phyloP scores from a whole-genome alignment of 2,113 vertebrate genomes.

The Felis catus region DNA sequence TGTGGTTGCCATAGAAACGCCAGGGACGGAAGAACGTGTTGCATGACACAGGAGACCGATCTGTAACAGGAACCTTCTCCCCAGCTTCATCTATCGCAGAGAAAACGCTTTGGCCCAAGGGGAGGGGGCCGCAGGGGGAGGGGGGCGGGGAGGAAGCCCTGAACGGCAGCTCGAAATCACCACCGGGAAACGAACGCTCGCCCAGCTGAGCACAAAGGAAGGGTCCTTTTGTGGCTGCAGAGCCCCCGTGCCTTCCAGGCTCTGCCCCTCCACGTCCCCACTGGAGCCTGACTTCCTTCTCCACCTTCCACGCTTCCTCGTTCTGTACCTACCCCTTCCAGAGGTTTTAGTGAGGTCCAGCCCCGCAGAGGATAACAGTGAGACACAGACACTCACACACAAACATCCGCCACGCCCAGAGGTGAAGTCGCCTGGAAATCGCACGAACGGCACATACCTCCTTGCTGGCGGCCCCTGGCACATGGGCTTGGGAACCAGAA shows the following conservation, averaged over 20 bases:
- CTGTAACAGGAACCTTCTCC: constrained; percentile 35
- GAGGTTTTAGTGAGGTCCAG: neutral
- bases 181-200: neutral
- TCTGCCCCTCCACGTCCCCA: constrained; percentile 21
- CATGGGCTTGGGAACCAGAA: constrained; percentile 32
- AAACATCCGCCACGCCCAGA: neutral
- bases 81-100: neutral
- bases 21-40: constrained; percentile 62
- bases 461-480: constrained; percentile 67
- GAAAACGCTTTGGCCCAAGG: neutral
- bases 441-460: constrained; percentile 78
- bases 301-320: constrained; percentile 45
- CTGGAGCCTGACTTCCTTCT: constrained; percentile 64
- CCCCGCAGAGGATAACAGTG: neutral
- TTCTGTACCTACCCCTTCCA: neutral
- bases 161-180: neutral
- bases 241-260: neutral
- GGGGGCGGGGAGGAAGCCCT: neutral
- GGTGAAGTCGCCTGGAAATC: neutral
- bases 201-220: constrained; percentile 23
- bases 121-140: neutral
- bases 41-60: constrained; percentile 69
- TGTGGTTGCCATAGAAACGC: constrained; percentile 84
- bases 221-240: neutral
- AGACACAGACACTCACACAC: neutral